Base-by-base conservation (phyloP, 2,888 invertebrate genomes). In the Xestia xanthographa region DNA sequence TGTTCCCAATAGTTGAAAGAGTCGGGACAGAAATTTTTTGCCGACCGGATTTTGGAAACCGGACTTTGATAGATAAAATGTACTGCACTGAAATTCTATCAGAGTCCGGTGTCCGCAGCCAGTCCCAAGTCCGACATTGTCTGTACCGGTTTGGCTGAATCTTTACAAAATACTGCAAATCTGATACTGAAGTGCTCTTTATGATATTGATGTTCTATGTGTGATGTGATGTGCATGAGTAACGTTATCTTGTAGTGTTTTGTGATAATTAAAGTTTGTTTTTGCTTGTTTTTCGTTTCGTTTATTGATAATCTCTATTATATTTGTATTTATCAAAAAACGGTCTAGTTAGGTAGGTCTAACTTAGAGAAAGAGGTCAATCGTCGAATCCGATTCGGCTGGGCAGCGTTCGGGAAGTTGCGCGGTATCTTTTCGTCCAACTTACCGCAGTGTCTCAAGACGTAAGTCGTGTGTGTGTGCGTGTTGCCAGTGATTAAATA, bases 201-300 rank as follows among this genome's bases (percentile, higher is more conserved):
- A 34, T 34, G 34, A 34, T 34, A 26, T 14, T 79, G 14, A 63
- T 66, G 50, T 45, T 58, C 12, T 50, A 29, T 72, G 63, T 72
- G 80, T 69, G 71, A 60, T 66, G 60, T 72, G 68, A 60, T 66
- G 60, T 72, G 68, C 50, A 63, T 63, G 65, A 68, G 67, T 74
- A 72, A 56, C 45, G 26, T 84, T 75, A 81, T 48, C 12, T 71
- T 75, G 45, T 78, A 74, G 76, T 72, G 43, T 67, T 72, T 82
- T 74, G 84, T 82, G 79, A 82, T 84, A 82, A 84, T 84, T 82
- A 84, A 84, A 84, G 41, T 72, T 74, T 76, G 58, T 50, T 72
- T 62, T 72, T 79, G 34, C 74, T 72, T 48, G 72, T 60, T 60
- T 67, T 43, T 68, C 45, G 22, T 66, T 83, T 80, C 66, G 53